Base-by-base conservation (phyloP, 2,888 invertebrate species). In the Trachelus iudaicus region DNA sequence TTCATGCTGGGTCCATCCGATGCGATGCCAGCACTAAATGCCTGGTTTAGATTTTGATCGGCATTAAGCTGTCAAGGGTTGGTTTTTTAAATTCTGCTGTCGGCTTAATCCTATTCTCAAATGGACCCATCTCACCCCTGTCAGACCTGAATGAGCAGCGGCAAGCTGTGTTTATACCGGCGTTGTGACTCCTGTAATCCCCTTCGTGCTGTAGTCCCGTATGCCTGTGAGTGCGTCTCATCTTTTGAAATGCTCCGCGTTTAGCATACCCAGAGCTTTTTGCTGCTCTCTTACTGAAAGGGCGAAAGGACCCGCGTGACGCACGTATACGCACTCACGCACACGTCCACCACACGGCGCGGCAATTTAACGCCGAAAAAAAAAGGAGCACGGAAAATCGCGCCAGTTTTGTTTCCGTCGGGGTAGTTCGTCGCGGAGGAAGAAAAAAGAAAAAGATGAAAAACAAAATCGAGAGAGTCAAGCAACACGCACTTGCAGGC, bases 21-120 rank as follows among this genome's bases (percentile, higher is more conserved):
- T 71, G 71, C 71, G 31, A 71, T 71, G 83, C 78, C 77, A 77
- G 78, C 81, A 81, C 83, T 89, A 90, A 89, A 90, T 89, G 85
- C 87, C 84, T 82, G 86, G 84, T 86, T 88, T 85, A 87, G 87
- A 87, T 87, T 88, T 86, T 86, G 89, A 90, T 90, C 90, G 89
- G 87, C 82, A 90, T 90, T 90, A 90, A 89, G 89, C 86, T 87
- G 90, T 90, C 90, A 89, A 88, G 89, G 82, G 86, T 87, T 85
- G 88, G 87, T 88, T 89, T 89, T 88, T 88, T 81, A 78, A 84
- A 86, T 86, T 86, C 83, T 84, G 79, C 85, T 83, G 87, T 86
- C 87, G 85, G 85, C 83, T 84, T 90, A 90, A 90, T 90, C 89
- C 88, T 78, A 86, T 88, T 88, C 83, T 83, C 79, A 81, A 87